Conservation (phyloP, 1,140 invertebrate species). For the Hylaeus volcanicus region DNA sequence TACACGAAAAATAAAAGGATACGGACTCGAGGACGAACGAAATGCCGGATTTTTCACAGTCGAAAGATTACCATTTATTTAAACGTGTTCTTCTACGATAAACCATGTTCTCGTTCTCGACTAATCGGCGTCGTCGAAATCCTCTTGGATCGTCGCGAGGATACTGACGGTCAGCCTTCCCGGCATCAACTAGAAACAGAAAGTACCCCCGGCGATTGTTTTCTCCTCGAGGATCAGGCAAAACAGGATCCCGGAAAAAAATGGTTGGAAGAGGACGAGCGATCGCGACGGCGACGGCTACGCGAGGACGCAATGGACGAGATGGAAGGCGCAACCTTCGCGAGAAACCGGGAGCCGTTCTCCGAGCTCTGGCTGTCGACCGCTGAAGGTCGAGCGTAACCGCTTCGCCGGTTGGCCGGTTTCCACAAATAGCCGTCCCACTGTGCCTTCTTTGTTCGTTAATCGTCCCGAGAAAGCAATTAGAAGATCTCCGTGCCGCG, state of each 20-base stretch:
- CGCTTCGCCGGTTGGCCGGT: conserved; percentile 50
- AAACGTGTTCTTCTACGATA: too few species aligned
- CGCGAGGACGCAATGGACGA: conserved; percentile 11
- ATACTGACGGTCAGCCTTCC: background rate
- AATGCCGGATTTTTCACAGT: too few species aligned
- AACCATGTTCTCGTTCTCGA: too few species aligned
- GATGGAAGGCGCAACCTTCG: conserved; percentile 41
- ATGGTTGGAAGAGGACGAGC: conserved; percentile 31
- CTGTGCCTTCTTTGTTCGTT: conserved; percentile 62
- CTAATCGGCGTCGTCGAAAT: too few species aligned
- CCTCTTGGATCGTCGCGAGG: too few species aligned
- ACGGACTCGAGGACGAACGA: too few species aligned
- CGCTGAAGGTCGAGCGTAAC: conserved; percentile 62
- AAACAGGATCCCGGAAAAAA: conserved; percentile 52
- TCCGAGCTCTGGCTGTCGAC: conserved; percentile 41
- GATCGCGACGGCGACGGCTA: background rate
- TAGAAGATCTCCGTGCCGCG: conserved; percentile 28
- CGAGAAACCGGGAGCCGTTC: conserved; percentile 63
- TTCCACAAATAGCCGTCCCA: conserved; percentile 64
- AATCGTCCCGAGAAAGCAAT: conserved; percentile 60
- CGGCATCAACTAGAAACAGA: background rate
- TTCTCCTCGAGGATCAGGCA: background rate
- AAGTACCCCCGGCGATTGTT: conserved; percentile 9
- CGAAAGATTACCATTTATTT: too few species aligned
- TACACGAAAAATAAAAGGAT: too few species aligned